These are phyloP conservation scores for Dryobota labecula DNA, from an alignment of 2,888 invertebrate species.

Conservation along the genomic window DNA sequence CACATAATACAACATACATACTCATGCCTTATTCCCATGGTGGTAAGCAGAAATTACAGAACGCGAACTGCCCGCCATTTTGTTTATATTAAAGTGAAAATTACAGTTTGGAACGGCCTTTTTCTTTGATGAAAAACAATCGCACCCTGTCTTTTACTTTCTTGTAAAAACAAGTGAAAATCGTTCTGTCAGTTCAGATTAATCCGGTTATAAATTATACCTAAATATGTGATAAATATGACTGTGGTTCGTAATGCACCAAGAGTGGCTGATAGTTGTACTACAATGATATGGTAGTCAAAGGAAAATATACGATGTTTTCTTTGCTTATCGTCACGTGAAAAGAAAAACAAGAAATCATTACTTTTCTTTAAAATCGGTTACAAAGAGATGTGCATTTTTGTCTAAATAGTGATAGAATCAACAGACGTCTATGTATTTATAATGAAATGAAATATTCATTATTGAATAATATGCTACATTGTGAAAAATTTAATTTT, in stretches of 20 bases:
- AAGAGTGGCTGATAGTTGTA: slow-evolving; percentile 13
- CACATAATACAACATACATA: too few species aligned
- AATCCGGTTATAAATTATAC: slow-evolving; percentile 7
- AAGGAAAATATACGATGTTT: slow-evolving; percentile 29
- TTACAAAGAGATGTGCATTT: neutral
- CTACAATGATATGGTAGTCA: slow-evolving; percentile 9
- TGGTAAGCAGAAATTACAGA: too few species aligned
- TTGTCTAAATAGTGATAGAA: neutral
- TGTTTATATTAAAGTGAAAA: too few species aligned
- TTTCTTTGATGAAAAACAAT: neutral
- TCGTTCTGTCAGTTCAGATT: neutral
- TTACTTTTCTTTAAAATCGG: neutral
- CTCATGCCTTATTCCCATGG: too few species aligned
- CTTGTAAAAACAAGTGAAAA: neutral
- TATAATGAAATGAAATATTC: neutral
- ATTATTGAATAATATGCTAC: neutral
- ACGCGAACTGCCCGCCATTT: too few species aligned
- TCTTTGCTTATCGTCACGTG: slow-evolving; percentile 3
- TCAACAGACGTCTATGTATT: neutral
- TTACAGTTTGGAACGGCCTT: too few species aligned
- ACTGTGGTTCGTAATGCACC: slow-evolving; percentile 12
- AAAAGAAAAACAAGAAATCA: neutral
- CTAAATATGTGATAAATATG: slow-evolving; percentile 38
- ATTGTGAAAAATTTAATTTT: neutral
- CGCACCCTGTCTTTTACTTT: neutral